A percentile compares a stretch with the other conserved stretches of the same genome.
phyloP scores from a whole-genome alignment of 2,888 invertebrate species.

The Ochlodes sylvanus region DNA sequence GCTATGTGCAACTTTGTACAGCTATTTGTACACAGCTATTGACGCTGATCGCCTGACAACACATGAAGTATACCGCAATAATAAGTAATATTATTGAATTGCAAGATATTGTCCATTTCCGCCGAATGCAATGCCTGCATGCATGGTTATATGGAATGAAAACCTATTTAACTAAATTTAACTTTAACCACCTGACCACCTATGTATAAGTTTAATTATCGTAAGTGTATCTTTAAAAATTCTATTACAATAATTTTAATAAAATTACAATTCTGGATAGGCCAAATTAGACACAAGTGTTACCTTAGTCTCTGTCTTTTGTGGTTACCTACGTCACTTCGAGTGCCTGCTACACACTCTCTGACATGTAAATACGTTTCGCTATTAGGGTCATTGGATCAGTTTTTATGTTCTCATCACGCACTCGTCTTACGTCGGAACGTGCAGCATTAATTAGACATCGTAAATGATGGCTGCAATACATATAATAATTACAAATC shows the following conservation, averaged over 20 bases:
- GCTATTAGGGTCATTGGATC: constrained; percentile 22
- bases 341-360: neutral
- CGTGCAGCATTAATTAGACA: constrained; percentile 2
- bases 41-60: too few relatives aligned
- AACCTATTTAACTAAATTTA: too few relatives aligned
- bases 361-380: constrained; percentile 24
- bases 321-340: neutral
- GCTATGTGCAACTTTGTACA: too few relatives aligned
- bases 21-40: too few relatives aligned
- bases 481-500: neutral
- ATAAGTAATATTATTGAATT: constrained; percentile 15
- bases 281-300: neutral
- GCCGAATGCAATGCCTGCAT: too few relatives aligned
- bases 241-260: too few relatives aligned
- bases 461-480: neutral
- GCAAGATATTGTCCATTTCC: neutral
- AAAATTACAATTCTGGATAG: neutral
- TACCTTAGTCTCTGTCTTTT: neutral
- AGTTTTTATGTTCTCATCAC: constrained; percentile 6
- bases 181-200: too few relatives aligned
- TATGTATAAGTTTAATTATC: too few relatives aligned
- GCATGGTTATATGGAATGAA: too few relatives aligned
- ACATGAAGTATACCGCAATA: constrained; percentile 6
- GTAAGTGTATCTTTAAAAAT: too few relatives aligned
- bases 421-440: neutral